These are phyloP conservation scores for Belgica antarctica DNA, from an alignment of 2,888 invertebrate species.

Conservation along the genomic window DNA sequence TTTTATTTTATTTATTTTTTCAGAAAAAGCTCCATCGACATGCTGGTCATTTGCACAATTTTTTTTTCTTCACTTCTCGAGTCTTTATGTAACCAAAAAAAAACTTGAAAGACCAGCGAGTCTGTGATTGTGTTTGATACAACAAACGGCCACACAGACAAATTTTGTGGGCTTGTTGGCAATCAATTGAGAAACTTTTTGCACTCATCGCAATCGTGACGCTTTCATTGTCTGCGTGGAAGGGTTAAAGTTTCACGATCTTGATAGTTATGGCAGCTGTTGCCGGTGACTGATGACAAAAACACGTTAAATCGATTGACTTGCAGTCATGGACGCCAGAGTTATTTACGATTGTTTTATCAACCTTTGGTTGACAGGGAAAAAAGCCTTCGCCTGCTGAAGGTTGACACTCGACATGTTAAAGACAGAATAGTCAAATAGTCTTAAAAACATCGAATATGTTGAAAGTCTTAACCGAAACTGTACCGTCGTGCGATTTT, in stretches of 20 bases:
- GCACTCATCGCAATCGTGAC: too few relatives aligned
- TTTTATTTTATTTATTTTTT: not conserved
- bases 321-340: not conserved
- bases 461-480: not conserved
- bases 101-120: not conserved
- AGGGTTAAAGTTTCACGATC: too few relatives aligned
- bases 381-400: not conserved
- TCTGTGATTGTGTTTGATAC: too few relatives aligned
- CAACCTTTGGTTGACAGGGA: not conserved
- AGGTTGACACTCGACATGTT: not conserved
- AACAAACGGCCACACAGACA: not conserved
- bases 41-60: conserved; percentile 25
- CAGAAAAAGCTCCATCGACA: not conserved
- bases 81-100: conserved; percentile 10
- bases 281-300: too few relatives aligned
- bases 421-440: not conserved
- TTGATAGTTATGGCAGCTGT: too few relatives aligned
- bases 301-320: too few relatives aligned
- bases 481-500: not conserved
- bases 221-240: too few relatives aligned
- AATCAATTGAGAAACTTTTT: too few relatives aligned
- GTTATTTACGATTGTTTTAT: not conserved
- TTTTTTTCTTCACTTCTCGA: not conserved
- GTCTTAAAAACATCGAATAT: not conserved
- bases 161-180: not conserved